Evolutionary conservation across 2,888 invertebrate species (phyloP).

Genomic region (Conus canariensis): DNA sequence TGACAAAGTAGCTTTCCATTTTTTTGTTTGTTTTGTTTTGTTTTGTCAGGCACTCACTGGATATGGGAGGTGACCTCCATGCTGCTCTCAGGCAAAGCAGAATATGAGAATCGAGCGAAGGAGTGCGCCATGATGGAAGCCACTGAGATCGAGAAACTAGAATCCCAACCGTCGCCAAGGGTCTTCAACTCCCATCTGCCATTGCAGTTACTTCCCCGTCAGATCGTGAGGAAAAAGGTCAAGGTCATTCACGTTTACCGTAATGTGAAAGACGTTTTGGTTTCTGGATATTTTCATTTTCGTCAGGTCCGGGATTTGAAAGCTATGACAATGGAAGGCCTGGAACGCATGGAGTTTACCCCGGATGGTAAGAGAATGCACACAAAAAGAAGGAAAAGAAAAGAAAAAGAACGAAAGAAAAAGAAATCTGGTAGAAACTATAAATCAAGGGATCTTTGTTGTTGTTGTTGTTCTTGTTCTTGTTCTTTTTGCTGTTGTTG

Average conservation of each 20-base stretch:
- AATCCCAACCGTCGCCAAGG: slow-evolving; percentile 41
- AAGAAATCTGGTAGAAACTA: too few species aligned
- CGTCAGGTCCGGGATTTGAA: too few species aligned
- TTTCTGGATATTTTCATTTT: slow-evolving; percentile 49
- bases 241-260: slow-evolving; percentile 49
- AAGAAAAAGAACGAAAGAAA: too few species aligned
- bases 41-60: slow-evolving; percentile 53
- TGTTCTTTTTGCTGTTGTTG: too few species aligned
- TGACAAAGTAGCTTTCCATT: too few species aligned
- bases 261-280: slow-evolving; percentile 53
- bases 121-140: slow-evolving; percentile 45
- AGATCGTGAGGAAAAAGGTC: slow-evolving; percentile 44
- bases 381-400: too few species aligned
- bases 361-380: too few species aligned
- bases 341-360: too few species aligned
- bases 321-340: too few species aligned
- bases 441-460: too few species aligned
- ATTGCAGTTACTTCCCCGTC: slow-evolving; percentile 40
- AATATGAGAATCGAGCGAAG: slow-evolving; percentile 41
- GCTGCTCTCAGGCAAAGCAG: slow-evolving; percentile 40
- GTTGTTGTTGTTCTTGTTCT: too few species aligned
- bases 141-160: slow-evolving; percentile 17
- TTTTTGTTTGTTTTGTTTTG: background rate
- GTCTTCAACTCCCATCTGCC: slow-evolving; percentile 51
- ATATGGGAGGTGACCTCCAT: slow-evolving; percentile 52